Evolutionary conservation across 2,113 vertebrate species (phyloP).

Genomic region (Crotalus tigris): DNA sequence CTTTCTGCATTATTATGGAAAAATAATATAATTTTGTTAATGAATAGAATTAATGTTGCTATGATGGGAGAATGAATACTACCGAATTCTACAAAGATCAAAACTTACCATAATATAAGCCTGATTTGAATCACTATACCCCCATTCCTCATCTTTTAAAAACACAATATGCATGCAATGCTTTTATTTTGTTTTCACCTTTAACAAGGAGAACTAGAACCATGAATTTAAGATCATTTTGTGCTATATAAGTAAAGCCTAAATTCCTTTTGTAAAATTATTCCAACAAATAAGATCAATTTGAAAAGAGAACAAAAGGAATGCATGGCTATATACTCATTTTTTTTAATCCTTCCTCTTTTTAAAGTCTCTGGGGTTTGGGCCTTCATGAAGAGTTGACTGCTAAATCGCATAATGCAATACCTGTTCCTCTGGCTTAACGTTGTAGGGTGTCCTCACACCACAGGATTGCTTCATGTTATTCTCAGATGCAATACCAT

Average conservation of each 20-base stretch:
- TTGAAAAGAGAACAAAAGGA: neutral
- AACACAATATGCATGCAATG: neutral
- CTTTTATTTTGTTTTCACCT: neutral
- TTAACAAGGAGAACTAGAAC: neutral
- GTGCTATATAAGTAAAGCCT: neutral
- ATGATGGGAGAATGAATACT: neutral
- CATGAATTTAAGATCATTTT: neutral
- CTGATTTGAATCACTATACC: neutral
- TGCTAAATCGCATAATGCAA: slow-evolving; percentile 70
- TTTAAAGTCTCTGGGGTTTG: slow-evolving; percentile 60
- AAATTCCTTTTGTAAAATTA: neutral
- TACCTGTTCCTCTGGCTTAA: slow-evolving; percentile 74
- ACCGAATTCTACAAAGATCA: neutral
- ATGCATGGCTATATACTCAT: neutral
- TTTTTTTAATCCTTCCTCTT: slow-evolving; percentile 66
- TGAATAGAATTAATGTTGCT: neutral
- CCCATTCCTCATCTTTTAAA: neutral
- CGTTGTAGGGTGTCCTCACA: slow-evolving; percentile 64
- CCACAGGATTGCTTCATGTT: slow-evolving; percentile 71
- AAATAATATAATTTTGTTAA: neutral
- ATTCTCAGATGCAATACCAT: slow-evolving; percentile 67
- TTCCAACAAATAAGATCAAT: neutral
- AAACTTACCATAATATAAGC: neutral
- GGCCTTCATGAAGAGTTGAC: slow-evolving; percentile 66
- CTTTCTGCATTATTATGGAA: neutral